phyloP scores from a whole-genome alignment of 2,888 invertebrate species.

The Pseudococcus longispinus region DNA sequence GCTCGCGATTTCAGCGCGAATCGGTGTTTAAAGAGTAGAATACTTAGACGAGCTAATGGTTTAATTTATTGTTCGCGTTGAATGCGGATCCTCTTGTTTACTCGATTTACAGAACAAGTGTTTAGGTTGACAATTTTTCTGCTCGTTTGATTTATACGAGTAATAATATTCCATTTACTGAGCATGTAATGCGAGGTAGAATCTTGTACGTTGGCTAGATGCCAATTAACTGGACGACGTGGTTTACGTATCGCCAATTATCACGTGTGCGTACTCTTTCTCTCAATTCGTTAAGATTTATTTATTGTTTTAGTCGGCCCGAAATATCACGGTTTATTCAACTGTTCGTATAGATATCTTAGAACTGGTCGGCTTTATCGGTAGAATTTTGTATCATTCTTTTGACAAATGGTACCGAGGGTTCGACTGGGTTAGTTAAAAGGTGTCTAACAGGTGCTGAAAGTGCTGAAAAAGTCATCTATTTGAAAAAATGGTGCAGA shows the following conservation, averaged over 20 bases:
- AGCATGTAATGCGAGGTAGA: background rate
- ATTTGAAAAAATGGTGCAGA: no score
- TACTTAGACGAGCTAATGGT: constrained; percentile 3
- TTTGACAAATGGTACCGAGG: no score
- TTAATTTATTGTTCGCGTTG: constrained; percentile 29
- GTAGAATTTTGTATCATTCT: background rate
- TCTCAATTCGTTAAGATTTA: constrained; percentile 6
- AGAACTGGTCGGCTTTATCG: background rate
- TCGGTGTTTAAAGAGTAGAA: background rate
- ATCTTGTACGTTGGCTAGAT: background rate
- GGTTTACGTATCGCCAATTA: constrained; percentile 24
- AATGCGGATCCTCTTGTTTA: constrained; percentile 23
- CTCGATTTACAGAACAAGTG: constrained; percentile 39
- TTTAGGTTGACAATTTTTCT: constrained; percentile 37
- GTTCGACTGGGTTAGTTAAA: no score
- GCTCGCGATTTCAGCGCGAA: background rate
- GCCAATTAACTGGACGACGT: constrained; percentile 30
- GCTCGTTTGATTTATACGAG: constrained; percentile 13
- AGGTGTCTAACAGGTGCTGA: no score
- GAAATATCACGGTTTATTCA: background rate
- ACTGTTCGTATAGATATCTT: background rate
- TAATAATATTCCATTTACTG: constrained; percentile 32
- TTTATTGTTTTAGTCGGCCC: background rate
- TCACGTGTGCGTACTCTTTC: background rate
- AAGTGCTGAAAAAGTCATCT: no score